These are phyloP conservation scores for Paratilapia polleni DNA, from an alignment of 2,113 vertebrate species.

Conservation along the genomic window DNA sequence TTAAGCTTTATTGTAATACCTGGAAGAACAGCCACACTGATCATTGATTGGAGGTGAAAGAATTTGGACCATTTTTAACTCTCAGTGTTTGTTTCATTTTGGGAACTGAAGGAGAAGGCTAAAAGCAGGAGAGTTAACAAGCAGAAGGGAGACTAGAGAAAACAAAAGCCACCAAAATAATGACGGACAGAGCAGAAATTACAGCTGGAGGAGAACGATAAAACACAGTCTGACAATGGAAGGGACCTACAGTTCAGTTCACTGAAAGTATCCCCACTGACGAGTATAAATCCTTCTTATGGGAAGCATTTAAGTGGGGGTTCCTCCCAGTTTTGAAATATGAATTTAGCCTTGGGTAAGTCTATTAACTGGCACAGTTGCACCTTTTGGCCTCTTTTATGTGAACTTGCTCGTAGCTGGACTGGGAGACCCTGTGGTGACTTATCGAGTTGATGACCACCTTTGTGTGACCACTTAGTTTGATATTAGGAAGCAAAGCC, in stretches of 20 bases:
- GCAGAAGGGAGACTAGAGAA: not conserved
- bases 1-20: no score
- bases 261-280: no score
- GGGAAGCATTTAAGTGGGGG: no score
- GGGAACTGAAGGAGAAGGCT: not conserved
- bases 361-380: no score
- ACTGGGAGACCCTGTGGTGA: not conserved
- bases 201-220: not conserved
- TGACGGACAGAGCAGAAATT: not conserved
- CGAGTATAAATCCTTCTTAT: no score
- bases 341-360: no score
- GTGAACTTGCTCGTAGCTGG: not conserved
- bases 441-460: rapidly evolving
- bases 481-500: not conserved
- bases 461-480: not conserved
- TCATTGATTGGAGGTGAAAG: not conserved
- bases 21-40: not conserved
- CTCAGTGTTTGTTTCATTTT: not conserved
- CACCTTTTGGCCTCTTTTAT: not conserved
- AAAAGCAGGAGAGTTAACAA: no score
- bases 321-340: no score
- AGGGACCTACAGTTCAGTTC: no score
- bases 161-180: no score
- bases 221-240: rapidly evolving
- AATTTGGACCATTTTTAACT: not conserved